phyloP scores from a whole-genome alignment of 2,888 invertebrate species.

The Apamea monoglypha region DNA sequence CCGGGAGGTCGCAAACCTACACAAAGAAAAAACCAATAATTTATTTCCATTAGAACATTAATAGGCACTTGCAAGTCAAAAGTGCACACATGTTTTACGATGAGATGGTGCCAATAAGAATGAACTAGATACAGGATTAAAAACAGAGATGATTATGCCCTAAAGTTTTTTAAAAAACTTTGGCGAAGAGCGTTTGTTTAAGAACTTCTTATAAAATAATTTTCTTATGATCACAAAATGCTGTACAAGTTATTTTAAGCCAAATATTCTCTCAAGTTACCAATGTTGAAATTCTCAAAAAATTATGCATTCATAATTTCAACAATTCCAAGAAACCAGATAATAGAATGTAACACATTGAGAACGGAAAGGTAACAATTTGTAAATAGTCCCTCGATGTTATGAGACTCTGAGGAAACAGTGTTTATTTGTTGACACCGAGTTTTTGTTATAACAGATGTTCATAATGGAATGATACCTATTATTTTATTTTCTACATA shows the following conservation, averaged over 20 bases:
- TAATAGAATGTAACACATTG: slow-evolving; percentile 4
- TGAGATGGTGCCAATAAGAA: neutral
- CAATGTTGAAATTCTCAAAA: neutral
- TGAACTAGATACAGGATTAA: neutral
- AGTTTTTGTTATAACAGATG: slow-evolving; percentile 9
- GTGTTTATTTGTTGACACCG: slow-evolving; percentile 18
- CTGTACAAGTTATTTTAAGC: neutral
- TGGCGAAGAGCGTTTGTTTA: neutral
- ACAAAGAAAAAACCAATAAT: slow-evolving; percentile 76
- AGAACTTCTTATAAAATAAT: neutral
- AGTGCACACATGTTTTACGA: neutral
- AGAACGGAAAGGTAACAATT: slow-evolving; percentile 18
- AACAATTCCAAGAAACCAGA: neutral
- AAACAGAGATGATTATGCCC: neutral
- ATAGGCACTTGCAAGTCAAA: neutral
- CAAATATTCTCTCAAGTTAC: neutral
- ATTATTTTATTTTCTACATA: too few relatives aligned
- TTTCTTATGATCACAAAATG: neutral
- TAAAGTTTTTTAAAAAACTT: neutral
- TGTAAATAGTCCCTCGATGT: slow-evolving; percentile 42
- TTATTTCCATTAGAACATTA: neutral
- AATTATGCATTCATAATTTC: neutral
- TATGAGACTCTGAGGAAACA: slow-evolving; percentile 14
- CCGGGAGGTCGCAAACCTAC: slow-evolving; percentile 98
- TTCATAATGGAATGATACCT: slow-evolving; percentile 10